Evolutionary conservation across 2,797 vertebrate genomes (phyloP).

Genomic region (Galagoides demidoff): DNA sequence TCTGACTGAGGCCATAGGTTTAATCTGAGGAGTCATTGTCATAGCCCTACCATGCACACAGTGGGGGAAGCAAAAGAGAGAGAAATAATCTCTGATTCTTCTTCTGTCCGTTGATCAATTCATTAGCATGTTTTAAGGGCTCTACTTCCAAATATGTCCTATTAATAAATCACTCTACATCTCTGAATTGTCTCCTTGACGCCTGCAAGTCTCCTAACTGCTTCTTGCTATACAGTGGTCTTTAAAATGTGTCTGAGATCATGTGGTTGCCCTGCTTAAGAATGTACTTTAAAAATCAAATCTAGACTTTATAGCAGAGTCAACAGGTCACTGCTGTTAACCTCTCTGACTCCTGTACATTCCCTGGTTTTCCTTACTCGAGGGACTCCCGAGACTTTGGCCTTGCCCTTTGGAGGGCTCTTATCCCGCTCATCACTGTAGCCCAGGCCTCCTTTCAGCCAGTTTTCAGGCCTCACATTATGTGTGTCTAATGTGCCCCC

Average conservation of each 20-base stretch:
- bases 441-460: neutral
- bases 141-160: neutral
- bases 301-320: neutral
- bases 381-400: neutral
- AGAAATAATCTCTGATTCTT: neutral
- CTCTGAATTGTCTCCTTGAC: neutral
- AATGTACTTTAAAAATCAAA: neutral
- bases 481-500: too few relatives aligned
- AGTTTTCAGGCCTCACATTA: neutral
- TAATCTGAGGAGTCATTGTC: neutral
- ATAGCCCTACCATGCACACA: neutral
- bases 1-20: neutral
- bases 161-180: neutral
- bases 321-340: neutral
- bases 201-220: neutral
- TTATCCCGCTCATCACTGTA: neutral
- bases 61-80: neutral
- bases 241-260: neutral
- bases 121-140: neutral
- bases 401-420: neutral
- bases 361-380: neutral
- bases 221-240: neutral
- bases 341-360: neutral
- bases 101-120: neutral
- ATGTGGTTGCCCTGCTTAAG: neutral